A percentile compares a stretch with the other conserved stretches of the same genome.
phyloP scores from a whole-genome alignment of 2,888 invertebrate genomes.

The Pyrgus malvae region DNA sequence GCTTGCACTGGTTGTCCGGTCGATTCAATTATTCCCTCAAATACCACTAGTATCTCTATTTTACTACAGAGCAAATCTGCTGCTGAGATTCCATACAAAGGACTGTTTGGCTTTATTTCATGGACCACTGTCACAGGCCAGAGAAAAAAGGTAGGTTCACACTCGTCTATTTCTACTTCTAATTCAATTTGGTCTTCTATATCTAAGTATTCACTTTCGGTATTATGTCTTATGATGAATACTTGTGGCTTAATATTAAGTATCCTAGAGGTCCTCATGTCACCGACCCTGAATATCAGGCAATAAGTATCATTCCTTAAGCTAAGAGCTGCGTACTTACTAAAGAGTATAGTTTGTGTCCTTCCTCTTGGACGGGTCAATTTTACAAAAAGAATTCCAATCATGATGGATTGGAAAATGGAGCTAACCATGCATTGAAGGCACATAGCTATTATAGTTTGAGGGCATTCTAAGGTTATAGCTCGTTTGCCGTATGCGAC shows the following conservation, averaged over 20 bases:
- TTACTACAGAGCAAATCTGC: conserved; percentile 92
- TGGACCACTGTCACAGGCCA: conserved; percentile 98
- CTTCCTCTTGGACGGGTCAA: conserved; percentile 96
- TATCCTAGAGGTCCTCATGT: conserved; percentile 97
- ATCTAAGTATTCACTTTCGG: conserved; percentile 88
- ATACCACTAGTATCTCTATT: conserved; percentile 92
- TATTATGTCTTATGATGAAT: conserved; percentile 89
- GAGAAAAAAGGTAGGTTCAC: conserved; percentile 95
- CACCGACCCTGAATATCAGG: conserved; percentile 95
- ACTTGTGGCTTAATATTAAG: conserved; percentile 95
- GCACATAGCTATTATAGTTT: conserved; percentile 96
- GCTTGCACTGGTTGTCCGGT: conserved; percentile 93
- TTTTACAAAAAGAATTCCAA: conserved; percentile 97
- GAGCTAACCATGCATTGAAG: conserved; percentile 96
- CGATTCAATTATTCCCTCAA: conserved; percentile 95
- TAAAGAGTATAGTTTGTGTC: conserved; percentile 96
- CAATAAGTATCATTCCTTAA: conserved; percentile 92
- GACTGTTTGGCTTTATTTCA: conserved; percentile 91
- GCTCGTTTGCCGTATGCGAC: conserved; percentile 93
- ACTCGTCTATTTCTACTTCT: conserved; percentile 89
- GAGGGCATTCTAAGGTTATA: conserved; percentile 96
- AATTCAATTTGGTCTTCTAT: conserved; percentile 92
- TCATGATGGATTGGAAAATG: conserved; percentile 90
- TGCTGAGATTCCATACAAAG: conserved; percentile 94
- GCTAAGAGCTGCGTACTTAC: conserved; percentile 93